Base-by-base conservation (phyloP, 2,797 vertebrate genomes). In the Gambelia wislizenii region DNA sequence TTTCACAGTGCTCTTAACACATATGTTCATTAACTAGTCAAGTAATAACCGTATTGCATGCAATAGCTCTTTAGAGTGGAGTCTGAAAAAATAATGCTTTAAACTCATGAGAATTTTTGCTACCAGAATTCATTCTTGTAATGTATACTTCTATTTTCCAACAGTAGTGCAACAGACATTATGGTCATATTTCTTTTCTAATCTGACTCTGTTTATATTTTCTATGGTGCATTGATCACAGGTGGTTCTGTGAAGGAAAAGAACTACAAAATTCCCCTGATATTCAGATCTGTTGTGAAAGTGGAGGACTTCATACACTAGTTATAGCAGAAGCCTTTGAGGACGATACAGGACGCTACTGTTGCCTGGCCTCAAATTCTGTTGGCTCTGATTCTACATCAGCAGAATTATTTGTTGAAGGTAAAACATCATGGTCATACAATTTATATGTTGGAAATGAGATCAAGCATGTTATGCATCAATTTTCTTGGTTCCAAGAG, bases 181-280 rank as follows among this genome's bases (percentile, higher is more conserved):
- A 69, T 4, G 14, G 30, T 20, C n/a, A 12, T 76, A 4, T 59
- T 78, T n/a, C 18, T 70, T 54, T 44, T 25, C 64, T 81, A 52
- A 81, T 70, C n/a, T 82, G 20, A 1, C 83, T 91, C 86, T 91
- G 42, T 89, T 81, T 72, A 16, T 89, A 88, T 89, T 89, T 91
- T 67, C 94, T 86, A 87, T 94, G 95, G 52, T 88, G 12, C 92
- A 91, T 94, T 94, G 92, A 89, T 93, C 92, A 84, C 97, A 99
- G 99, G 97, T 99, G 99, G 99, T 99, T 99, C 97, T 99, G 99
- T 95, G 99, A 99, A 96, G 99, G 98, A 47, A 98, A 98, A 36
- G 98, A 99, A 94, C 98, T 99, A 33, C 98, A 98, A 89, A 97
- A 97, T 97, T 98, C 98, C 27, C 99, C 99, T 7, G 99, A 99